phyloP scores from a whole-genome alignment of 2,797 vertebrate species.

The Acomys russatus region DNA sequence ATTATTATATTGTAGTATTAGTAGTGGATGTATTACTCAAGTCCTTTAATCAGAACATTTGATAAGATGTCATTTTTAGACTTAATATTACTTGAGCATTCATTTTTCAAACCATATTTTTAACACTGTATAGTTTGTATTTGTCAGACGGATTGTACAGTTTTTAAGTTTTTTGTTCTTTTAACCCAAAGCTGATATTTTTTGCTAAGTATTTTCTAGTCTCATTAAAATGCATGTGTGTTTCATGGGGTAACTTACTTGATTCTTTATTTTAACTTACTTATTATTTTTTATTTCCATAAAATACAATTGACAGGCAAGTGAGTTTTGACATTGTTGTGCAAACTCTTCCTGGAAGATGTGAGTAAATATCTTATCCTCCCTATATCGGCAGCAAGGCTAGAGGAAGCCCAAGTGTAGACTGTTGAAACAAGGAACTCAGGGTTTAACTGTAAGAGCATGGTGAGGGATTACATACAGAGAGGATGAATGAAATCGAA shows the following conservation, averaged over 20 bases:
- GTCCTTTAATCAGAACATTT: neutral
- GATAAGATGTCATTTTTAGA: neutral
- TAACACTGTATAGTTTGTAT: neutral
- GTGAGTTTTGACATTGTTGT: neutral
- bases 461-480: neutral
- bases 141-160: neutral
- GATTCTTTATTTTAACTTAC: neutral
- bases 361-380: neutral
- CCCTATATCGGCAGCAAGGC: too few species aligned
- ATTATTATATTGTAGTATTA: neutral
- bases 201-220: neutral
- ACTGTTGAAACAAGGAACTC: neutral
- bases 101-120: slow-evolving; percentile 7
- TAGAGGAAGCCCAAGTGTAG: neutral
- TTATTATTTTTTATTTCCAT: neutral
- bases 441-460: neutral
- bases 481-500: neutral
- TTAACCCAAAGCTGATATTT: neutral
- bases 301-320: neutral
- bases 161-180: neutral
- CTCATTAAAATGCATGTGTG: neutral
- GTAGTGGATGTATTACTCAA: neutral
- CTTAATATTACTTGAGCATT: neutral
- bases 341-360: neutral
- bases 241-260: neutral